These are phyloP conservation scores for Dascillus cervinus DNA, from an alignment of 2,888 invertebrate species.

Conservation along the genomic window DNA sequence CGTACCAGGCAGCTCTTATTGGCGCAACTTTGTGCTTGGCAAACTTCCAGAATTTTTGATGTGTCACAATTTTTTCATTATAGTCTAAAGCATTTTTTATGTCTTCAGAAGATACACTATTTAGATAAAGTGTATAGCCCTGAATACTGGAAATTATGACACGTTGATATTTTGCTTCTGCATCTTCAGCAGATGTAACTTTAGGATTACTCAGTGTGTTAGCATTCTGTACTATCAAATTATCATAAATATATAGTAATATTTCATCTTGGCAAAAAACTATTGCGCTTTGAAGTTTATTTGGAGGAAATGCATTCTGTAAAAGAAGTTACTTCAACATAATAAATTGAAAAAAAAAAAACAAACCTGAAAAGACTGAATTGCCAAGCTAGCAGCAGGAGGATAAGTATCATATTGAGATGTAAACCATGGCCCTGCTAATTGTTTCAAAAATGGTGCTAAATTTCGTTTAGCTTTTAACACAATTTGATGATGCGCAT, in stretches of 20 bases:
- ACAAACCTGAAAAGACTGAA: conserved; percentile 54
- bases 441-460: conserved; percentile 69
- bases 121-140: conserved; percentile 55
- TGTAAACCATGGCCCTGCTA: conserved; percentile 79
- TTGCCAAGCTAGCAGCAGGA: conserved; percentile 70
- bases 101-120: conserved; percentile 46
- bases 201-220: conserved; percentile 48
- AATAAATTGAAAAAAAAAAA: conserved; percentile 3
- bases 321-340: conserved; percentile 17
- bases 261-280: conserved; percentile 78
- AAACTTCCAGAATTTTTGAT: conserved; percentile 66
- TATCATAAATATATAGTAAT: conserved; percentile 62
- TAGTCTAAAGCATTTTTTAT: conserved; percentile 40
- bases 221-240: conserved; percentile 54
- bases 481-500: conserved; percentile 63
- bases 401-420: conserved; percentile 80
- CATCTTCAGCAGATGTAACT: conserved; percentile 54
- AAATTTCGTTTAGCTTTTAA: conserved; percentile 63
- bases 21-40: conserved; percentile 48
- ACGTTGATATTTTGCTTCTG: conserved; percentile 61
- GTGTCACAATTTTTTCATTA: conserved; percentile 49
- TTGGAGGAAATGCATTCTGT: conserved; percentile 69
- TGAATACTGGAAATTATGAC: conserved; percentile 58
- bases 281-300: conserved; percentile 71
- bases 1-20: conserved; percentile 60